Percentiles rank a stretch among this genome's conserved stretches.
These are phyloP conservation scores for Athalia cordata DNA, from an alignment of 2,888 invertebrate species.

Conservation along the genomic window DNA sequence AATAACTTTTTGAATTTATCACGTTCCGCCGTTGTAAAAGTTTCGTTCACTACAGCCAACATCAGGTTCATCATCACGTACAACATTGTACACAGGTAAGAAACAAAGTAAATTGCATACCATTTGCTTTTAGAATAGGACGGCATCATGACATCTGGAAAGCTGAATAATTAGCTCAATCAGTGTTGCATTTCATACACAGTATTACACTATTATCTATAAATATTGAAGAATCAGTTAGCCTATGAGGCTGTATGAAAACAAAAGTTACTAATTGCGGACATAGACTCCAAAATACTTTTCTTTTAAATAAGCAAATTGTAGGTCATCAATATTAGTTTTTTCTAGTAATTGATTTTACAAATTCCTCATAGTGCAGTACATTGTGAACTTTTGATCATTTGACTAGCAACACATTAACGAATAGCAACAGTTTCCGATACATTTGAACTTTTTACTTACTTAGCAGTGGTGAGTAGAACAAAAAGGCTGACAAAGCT, in stretches of 20 bases:
- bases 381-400: not conserved
- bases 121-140: conserved; percentile 87
- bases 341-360: not conserved
- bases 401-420: not conserved
- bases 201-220: not conserved
- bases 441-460: conserved; percentile 71
- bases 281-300: no score
- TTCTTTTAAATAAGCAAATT: no score
- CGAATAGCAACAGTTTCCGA: not conserved
- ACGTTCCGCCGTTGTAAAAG: conserved; percentile 90
- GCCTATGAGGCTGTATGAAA: no score
- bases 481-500: conserved; percentile 93
- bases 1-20: conserved; percentile 89
- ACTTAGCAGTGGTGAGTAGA: conserved; percentile 93
- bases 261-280: no score
- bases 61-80: conserved; percentile 94
- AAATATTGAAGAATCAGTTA: not conserved
- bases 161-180: conserved; percentile 76
- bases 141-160: conserved; percentile 96
- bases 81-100: conserved; percentile 88
- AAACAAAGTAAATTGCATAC: conserved; percentile 91
- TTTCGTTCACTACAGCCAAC: conserved; percentile 93
- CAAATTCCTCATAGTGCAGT: not conserved
- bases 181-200: not conserved
- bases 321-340: no score